A percentile compares a stretch with the other conserved stretches of the same genome.
These are phyloP conservation scores for Polyommatus icarus DNA, from an alignment of 2,888 invertebrate species.

Conservation along the genomic window DNA sequence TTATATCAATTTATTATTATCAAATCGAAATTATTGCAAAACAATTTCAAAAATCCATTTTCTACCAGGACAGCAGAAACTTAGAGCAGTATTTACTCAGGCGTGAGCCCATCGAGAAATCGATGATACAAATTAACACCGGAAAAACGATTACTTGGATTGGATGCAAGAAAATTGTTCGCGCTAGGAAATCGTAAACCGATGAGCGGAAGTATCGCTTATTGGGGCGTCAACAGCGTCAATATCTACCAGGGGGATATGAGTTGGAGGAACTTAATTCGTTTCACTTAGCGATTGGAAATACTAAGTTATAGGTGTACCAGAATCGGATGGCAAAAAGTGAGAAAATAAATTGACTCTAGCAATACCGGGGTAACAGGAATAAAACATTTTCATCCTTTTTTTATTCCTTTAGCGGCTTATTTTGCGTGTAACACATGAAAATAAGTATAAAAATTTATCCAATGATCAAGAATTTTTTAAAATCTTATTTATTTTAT, in stretches of 20 bases:
- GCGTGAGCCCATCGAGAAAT: conserved; percentile 22
- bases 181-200: conserved; percentile 64
- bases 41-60: not conserved
- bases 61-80: not conserved
- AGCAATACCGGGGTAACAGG: no score
- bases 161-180: conserved; percentile 59
- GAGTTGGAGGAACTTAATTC: not conserved
- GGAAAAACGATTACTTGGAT: conserved; percentile 57
- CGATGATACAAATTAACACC: conserved; percentile 53
- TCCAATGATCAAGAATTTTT: no score
- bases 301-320: no score
- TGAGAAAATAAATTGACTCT: no score
- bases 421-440: no score
- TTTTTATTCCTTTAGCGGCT: no score
- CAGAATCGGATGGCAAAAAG: no score
- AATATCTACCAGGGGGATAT: conserved; percentile 22
- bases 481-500: no score
- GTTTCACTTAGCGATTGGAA: not conserved
- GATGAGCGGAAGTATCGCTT: conserved; percentile 63
- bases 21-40: not conserved
- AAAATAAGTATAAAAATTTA: no score
- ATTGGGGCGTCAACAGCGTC: conserved; percentile 41
- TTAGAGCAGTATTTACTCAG: not conserved
- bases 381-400: no score
- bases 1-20: not conserved